Evolutionary conservation across 1,140 invertebrate genomes (phyloP).

Genomic region (Cydia fagiglandana): DNA sequence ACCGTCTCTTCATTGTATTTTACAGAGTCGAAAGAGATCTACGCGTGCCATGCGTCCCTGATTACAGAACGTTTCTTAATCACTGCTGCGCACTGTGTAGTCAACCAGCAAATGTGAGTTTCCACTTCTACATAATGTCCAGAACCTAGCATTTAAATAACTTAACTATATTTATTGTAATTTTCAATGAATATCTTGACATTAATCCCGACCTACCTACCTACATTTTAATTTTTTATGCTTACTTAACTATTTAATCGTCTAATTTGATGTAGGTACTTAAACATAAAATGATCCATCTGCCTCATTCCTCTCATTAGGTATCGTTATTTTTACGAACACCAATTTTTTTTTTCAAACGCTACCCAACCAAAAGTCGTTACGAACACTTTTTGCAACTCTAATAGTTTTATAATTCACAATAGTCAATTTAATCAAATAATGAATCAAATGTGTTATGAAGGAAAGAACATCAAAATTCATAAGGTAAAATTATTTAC

Average conservation of each 20-base stretch:
- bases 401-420: neutral
- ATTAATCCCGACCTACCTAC: no score
- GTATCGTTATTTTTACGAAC: neutral
- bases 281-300: neutral
- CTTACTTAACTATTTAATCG: no score
- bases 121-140: neutral
- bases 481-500: no score
- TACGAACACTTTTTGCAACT: neutral
- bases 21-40: slow-evolving; percentile 33
- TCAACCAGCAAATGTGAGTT: slow-evolving; percentile 48
- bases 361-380: neutral
- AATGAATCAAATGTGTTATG: no score
- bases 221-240: no score
- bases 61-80: slow-evolving; percentile 81
- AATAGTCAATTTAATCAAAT: neutral
- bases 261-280: neutral
- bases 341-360: neutral
- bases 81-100: slow-evolving; percentile 84
- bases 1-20: slow-evolving; percentile 8
- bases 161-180: no score
- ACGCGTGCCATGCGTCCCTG: slow-evolving; percentile 81
- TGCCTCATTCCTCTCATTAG: neutral
- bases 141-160: no score
- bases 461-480: no score
- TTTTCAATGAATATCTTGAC: no score